A percentile compares a stretch with the other conserved stretches of the same genome.
phyloP scores from a whole-genome alignment of 2,888 invertebrate genomes.

The Hirtodrosophila cameraria region DNA sequence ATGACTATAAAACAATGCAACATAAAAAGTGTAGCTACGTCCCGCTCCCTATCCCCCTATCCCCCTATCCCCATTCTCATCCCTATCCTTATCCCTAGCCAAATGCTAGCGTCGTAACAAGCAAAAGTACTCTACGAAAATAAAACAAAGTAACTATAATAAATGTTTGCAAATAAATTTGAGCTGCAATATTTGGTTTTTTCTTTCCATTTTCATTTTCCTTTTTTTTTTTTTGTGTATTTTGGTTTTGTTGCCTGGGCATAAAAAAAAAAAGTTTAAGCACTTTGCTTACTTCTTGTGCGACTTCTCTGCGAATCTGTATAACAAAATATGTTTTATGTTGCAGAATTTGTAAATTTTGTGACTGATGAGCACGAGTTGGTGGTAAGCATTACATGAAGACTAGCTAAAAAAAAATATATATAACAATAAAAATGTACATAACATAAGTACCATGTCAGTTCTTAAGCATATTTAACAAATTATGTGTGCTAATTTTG shows the following conservation, averaged over 20 bases:
- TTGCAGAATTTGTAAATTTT: conserved; percentile 69
- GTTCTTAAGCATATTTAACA: conserved; percentile 1
- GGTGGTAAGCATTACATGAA: conserved; percentile 27
- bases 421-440: neutral
- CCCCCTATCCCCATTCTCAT: too few species aligned
- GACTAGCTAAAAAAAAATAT: neutral
- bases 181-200: conserved; percentile 60
- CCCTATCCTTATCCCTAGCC: neutral
- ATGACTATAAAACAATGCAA: conserved; percentile 75
- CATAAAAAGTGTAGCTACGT: conserved; percentile 57
- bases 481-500: conserved; percentile 7
- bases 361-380: conserved; percentile 64
- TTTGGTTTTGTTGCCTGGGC: conserved; percentile 50
- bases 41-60: neutral
- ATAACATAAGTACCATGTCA: conserved; percentile 4
- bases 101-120: conserved; percentile 27
- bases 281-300: conserved; percentile 55
- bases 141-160: conserved; percentile 79
- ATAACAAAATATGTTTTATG: conserved; percentile 76
- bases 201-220: conserved; percentile 6
- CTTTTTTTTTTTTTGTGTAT: conserved; percentile 7
- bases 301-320: conserved; percentile 9
- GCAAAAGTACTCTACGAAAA: conserved; percentile 70
- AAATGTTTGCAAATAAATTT: conserved; percentile 78
- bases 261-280: conserved; percentile 69